These are phyloP conservation scores for Octomys mimax DNA, from an alignment of 2,797 vertebrate species.

Conservation along the genomic window DNA sequence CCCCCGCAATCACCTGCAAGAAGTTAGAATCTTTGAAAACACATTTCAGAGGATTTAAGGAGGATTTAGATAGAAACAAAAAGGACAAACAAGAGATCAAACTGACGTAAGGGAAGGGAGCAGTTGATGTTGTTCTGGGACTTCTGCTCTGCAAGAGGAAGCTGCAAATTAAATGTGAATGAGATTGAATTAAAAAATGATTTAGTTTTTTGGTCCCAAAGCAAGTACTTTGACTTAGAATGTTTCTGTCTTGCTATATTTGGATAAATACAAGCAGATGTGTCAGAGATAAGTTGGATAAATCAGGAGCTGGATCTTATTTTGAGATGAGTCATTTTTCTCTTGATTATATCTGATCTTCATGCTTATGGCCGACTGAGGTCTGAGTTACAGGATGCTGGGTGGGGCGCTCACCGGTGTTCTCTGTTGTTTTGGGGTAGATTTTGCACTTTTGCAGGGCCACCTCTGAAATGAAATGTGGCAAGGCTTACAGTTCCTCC, in stretches of 20 bases:
- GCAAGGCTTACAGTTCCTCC: neutral
- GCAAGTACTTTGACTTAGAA: slow-evolving; percentile 36
- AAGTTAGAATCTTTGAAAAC: neutral
- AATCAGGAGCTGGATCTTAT: slow-evolving; percentile 40
- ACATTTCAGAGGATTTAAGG: neutral
- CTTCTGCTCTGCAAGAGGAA: neutral
- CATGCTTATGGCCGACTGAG: neutral
- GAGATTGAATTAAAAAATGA: slow-evolving; percentile 43
- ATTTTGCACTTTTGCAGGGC: neutral
- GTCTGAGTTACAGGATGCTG: neutral
- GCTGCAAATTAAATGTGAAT: slow-evolving; percentile 55
- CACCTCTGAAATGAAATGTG: neutral
- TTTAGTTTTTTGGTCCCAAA: neutral
- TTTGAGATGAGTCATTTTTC: slow-evolving; percentile 45
- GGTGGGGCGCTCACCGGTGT: neutral
- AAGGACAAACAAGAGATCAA: neutral
- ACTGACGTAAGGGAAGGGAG: neutral
- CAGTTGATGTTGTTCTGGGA: neutral
- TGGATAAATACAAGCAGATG: slow-evolving; percentile 61
- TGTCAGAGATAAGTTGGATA: slow-evolving; percentile 50
- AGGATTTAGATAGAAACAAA: neutral
- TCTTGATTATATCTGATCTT: neutral
- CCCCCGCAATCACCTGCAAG: neutral
- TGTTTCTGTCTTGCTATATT: slow-evolving; percentile 56
- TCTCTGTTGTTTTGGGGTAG: neutral